These are phyloP conservation scores for Machimus atricapillus DNA, from an alignment of 2,888 invertebrate species.

Conservation along the genomic window DNA sequence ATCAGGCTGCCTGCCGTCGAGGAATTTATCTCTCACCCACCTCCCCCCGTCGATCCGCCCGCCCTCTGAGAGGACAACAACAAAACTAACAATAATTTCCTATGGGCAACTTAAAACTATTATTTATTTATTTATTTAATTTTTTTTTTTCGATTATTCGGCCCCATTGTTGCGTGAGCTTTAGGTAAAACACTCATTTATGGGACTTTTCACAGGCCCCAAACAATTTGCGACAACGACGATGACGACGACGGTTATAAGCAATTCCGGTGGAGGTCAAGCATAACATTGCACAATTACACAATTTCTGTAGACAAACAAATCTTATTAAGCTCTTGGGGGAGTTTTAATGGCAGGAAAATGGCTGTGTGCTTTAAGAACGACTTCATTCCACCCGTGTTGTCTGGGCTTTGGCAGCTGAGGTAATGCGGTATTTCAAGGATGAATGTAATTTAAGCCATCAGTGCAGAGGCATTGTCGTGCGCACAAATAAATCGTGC, in stretches of 20 bases:
- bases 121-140: background rate
- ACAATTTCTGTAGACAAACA: background rate
- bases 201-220: background rate
- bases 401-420: background rate
- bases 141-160: background rate
- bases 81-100: background rate
- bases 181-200: background rate
- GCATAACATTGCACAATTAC: constrained; percentile 1
- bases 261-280: background rate
- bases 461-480: background rate
- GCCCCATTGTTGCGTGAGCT: background rate
- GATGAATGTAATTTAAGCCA: background rate
- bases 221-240: background rate
- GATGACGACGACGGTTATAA: background rate
- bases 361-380: background rate
- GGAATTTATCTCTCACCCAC: background rate
- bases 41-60: background rate
- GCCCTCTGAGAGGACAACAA: background rate
- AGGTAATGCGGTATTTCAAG: background rate
- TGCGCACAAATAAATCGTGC: background rate
- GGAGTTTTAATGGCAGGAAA: background rate
- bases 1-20: background rate
- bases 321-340: background rate
- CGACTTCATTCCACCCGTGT: background rate
- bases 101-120: background rate